Base-by-base conservation (phyloP, 2,888 invertebrate species). In the Melieria picta region DNA sequence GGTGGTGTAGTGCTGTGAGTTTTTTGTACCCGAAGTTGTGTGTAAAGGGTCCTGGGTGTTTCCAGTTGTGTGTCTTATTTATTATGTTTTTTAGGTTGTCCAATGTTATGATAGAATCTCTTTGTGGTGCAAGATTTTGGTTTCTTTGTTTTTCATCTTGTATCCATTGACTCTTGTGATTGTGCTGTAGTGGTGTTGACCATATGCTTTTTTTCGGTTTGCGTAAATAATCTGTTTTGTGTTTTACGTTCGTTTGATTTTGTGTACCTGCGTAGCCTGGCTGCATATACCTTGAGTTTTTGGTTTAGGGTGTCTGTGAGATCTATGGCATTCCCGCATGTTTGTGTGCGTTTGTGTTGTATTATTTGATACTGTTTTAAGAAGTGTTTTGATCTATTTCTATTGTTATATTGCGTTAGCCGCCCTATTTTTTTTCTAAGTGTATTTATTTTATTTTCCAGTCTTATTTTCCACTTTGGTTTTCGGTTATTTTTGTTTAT, bases 21-120 rank as follows among this genome's bases (percentile, higher is more conserved):
- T 30, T 65, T 42, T 65, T 65, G 3, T 13, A 65, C 65, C 65
- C 50, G 52, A 65, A 65, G 65, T n/a, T n/a, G n/a, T 65, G 42
- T 52, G 52, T 65, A 42, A 16, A n/a, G n/a, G 9, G n/a, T 48
- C 65, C 65, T 30, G 65, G 65, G 50, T 42, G 16, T 65, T 65
- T 65, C 65, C 65, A 65, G 11, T 65, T 48, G 9, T 65, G 65
- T 10, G 55, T 65, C 5, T 65, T 48, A 9, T 52, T 50, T 9
- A 65, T 48, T 50, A 5, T 30, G 6, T 42, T 47, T 45, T 43
- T 13, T 60, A 60, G 30, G 7, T 60, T 42, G 5, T 60, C 60
- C 10, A 60, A 16, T 16, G 50, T 50, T 10, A 50, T 50, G 11
- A 10, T 11, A 57, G n/a, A 57, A 13, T 57, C 57, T 57, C n/a